phyloP scores from a whole-genome alignment of 2,888 invertebrate species.

The Tetragonula carbonaria region DNA sequence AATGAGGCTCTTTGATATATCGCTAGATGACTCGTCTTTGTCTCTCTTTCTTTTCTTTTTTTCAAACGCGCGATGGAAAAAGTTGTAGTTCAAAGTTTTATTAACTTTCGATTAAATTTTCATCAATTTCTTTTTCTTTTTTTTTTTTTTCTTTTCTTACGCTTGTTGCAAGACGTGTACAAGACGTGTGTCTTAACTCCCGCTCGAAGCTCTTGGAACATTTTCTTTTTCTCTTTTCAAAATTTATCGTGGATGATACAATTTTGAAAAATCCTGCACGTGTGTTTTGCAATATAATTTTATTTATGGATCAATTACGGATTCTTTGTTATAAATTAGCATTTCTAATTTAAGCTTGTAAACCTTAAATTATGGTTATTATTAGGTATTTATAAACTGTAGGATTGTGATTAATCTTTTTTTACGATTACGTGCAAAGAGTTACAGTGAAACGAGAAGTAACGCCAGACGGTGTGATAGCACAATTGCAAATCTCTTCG shows the following conservation, averaged over 20 bases:
- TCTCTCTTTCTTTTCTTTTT: too few species aligned
- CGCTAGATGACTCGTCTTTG: neutral
- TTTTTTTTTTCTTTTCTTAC: neutral
- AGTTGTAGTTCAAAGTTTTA: neutral
- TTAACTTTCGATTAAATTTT: neutral
- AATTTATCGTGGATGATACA: too few species aligned
- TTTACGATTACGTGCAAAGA: conserved; percentile 75
- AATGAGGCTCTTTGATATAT: neutral
- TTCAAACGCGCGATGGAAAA: neutral
- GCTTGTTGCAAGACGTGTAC: neutral
- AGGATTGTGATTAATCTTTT: conserved; percentile 13
- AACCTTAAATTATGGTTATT: neutral
- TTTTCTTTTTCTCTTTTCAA: too few species aligned
- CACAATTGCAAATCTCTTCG: conserved; percentile 89
- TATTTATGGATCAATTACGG: too few species aligned
- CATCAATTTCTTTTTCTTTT: neutral
- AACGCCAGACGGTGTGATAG: conserved; percentile 89
- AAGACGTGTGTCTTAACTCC: neutral
- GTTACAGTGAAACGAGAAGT: conserved; percentile 88
- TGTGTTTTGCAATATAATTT: too few species aligned
- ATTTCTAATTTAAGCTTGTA: neutral
- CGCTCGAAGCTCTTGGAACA: too few species aligned
- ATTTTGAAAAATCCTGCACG: too few species aligned
- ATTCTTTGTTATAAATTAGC: too few species aligned
- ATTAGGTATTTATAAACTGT: neutral